These are phyloP conservation scores for Ameiurus melas DNA, from an alignment of 2,113 vertebrate genomes.

Conservation along the genomic window DNA sequence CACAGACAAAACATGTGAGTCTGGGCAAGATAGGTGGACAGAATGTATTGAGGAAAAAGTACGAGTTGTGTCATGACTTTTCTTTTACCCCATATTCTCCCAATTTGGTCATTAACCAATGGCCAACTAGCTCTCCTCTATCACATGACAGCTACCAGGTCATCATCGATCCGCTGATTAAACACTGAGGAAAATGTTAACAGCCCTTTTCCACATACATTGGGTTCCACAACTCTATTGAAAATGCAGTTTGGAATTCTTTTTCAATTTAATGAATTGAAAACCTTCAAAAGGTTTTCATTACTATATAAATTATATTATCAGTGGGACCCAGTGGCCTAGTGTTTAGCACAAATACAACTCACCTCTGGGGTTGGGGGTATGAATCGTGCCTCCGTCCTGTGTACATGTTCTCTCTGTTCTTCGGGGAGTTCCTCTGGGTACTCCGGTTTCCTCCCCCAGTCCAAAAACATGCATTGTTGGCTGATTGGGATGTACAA, in stretches of 20 bases:
- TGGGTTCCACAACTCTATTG: neutral
- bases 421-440: too few species aligned
- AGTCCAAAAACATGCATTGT: too few species aligned
- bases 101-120: neutral
- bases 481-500: too few species aligned
- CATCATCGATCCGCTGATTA: neutral
- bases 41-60: neutral
- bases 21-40: neutral
- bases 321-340: neutral
- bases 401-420: too few species aligned
- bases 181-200: neutral
- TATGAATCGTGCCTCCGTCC: too few species aligned
- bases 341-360: too few species aligned
- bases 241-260: neutral
- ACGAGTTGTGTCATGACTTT: neutral
- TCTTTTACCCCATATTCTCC: neutral
- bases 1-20: slow-evolving; percentile 65
- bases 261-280: too few species aligned
- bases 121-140: neutral
- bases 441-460: too few species aligned
- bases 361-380: too few species aligned
- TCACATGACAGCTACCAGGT: neutral
- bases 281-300: neutral
- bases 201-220: neutral
- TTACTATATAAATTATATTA: neutral